A percentile compares a stretch with the other conserved stretches of the same genome.
phyloP scores from a whole-genome alignment of 1,140 invertebrate species.

The Ceratina australensis region DNA sequence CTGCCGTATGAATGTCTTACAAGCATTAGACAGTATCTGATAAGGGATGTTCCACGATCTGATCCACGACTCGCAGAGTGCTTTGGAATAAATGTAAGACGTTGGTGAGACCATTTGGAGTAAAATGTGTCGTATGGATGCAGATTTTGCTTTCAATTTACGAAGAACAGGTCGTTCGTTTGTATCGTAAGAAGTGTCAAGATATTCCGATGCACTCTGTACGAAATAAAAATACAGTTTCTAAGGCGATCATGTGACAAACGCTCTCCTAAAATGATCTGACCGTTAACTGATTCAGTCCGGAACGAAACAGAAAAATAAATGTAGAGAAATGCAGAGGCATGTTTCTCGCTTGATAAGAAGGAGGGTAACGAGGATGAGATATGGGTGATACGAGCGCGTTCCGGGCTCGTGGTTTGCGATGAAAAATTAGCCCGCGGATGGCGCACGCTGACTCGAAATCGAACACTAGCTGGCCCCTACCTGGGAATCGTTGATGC shows the following conservation, averaged over 20 bases:
- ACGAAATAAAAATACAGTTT: too few relatives aligned
- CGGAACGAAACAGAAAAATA: too few relatives aligned
- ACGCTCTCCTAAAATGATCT: too few relatives aligned
- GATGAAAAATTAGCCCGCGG: not conserved
- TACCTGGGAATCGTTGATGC: constrained; percentile 76
- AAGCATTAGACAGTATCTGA: not conserved
- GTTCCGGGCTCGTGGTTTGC: not conserved
- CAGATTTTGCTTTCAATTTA: not conserved
- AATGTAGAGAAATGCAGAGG: too few relatives aligned
- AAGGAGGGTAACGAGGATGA: not conserved
- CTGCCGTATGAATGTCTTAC: not conserved
- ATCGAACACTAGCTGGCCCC: constrained; percentile 61
- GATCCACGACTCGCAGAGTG: not conserved
- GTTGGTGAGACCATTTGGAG: not conserved
- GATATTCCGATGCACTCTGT: too few relatives aligned
- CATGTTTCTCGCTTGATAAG: not conserved
- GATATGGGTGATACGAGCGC: not conserved
- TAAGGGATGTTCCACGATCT: not conserved
- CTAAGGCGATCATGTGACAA: too few relatives aligned
- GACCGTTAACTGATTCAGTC: too few relatives aligned
- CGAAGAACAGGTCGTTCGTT: not conserved
- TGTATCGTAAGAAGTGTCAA: too few relatives aligned
- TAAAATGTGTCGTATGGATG: not conserved
- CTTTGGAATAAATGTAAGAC: too few relatives aligned
- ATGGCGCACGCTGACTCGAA: constrained; percentile 48